Percentiles rank a stretch among this genome's conserved stretches.
Conservation (phyloP, 2,888 invertebrate species). For the Drosophila histrio region DNA sequence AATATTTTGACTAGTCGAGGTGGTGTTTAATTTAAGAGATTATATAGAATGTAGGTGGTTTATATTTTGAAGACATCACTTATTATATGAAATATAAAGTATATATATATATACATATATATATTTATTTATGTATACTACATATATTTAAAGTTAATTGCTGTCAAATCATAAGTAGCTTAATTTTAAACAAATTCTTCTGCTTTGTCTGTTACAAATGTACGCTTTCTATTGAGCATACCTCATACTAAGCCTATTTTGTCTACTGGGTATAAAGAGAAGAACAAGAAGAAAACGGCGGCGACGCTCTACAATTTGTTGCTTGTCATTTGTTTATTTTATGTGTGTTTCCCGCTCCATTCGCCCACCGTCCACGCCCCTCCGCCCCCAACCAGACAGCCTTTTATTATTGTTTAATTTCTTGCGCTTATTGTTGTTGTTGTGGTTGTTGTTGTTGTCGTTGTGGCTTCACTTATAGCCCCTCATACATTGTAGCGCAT, state of each 20-base stretch:
- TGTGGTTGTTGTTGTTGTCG: constrained; percentile 22
- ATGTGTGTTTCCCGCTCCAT: constrained; percentile 23
- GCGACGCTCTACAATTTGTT: constrained; percentile 69
- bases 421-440: constrained; percentile 36
- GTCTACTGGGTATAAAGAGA: constrained; percentile 21
- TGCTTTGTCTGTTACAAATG: background rate
- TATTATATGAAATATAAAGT: too few species aligned
- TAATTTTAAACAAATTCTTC: too few species aligned
- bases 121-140: too few species aligned
- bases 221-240: background rate
- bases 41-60: too few species aligned
- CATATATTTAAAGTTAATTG: too few species aligned
- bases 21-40: too few species aligned
- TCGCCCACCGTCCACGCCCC: background rate
- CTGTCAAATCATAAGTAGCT: too few species aligned
- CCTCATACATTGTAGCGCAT: constrained; percentile 32
- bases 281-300: constrained; percentile 37
- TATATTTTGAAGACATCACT: too few species aligned
- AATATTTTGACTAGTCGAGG: too few species aligned
- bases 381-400: background rate
- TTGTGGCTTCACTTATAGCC: constrained; percentile 18
- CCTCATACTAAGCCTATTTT: background rate
- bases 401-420: constrained; percentile 63
- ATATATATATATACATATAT: too few species aligned
- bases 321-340: constrained; percentile 71